A percentile compares a stretch with the other conserved stretches of the same genome.
These are phyloP conservation scores for Limanda limanda DNA, from an alignment of 2,113 vertebrate species.

Conservation along the genomic window DNA sequence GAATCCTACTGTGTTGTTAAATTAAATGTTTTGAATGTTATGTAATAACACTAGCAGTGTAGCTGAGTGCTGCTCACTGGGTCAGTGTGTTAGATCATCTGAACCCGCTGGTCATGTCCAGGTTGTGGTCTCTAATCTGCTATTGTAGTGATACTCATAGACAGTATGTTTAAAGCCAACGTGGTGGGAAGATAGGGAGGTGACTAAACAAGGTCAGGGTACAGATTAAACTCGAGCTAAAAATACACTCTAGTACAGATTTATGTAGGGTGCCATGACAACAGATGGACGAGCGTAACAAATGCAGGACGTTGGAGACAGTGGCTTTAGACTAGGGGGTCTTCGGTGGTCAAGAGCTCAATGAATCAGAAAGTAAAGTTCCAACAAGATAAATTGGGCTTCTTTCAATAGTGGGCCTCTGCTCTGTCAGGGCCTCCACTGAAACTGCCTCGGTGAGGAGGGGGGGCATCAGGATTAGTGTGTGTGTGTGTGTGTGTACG, in stretches of 20 bases:
- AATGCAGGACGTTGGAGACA: constrained; percentile 62
- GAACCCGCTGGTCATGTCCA: constrained; percentile 47
- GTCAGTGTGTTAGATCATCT: constrained; percentile 41
- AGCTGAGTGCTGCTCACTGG: constrained; percentile 18
- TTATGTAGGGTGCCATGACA: constrained; percentile 75
- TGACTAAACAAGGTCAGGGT: constrained; percentile 77
- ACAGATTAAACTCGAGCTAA: constrained; percentile 79
- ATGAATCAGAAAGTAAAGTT: constrained; percentile 67
- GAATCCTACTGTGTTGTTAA: not conserved
- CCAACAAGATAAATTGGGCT: constrained; percentile 61
- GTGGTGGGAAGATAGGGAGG: constrained; percentile 49
- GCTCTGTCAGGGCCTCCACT: constrained; percentile 51
- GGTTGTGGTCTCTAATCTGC: constrained; percentile 56
- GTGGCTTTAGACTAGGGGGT: constrained; percentile 44
- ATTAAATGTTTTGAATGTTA: not conserved
- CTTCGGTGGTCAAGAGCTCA: constrained; percentile 65
- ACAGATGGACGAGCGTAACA: constrained; percentile 70
- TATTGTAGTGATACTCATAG: constrained; percentile 49
- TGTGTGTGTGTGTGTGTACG: not conserved
- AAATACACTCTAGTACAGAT: constrained; percentile 75
- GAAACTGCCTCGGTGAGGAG: constrained; percentile 45
- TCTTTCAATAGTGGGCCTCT: constrained; percentile 66
- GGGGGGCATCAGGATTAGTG: constrained; percentile 21
- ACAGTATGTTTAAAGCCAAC: constrained; percentile 58
- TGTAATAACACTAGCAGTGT: not conserved